Evolutionary conservation across 2,113 vertebrate species (phyloP), one percentile per base, ranked within the genome.

Genomic region (Gasterosteus nipponicus): DNA sequence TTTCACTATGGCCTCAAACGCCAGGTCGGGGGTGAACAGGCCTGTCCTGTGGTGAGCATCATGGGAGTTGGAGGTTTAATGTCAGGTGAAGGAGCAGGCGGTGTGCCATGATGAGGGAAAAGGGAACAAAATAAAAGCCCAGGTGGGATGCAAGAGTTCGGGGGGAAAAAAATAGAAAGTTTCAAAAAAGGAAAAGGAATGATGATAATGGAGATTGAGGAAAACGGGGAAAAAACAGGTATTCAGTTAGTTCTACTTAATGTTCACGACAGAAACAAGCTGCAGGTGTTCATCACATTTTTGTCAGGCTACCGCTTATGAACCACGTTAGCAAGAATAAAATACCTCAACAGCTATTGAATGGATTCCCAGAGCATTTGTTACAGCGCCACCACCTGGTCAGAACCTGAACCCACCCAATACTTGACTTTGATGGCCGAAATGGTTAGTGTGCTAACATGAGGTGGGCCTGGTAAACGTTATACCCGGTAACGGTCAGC

Each of bases 1-100:
- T 94, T 99, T 99, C 89, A 99, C 97, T 68, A 99, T 99, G 90
- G 97, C 97, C 91, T 99, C 98, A 91, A 99, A 99, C 1, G 98
- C 98, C 96, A 99, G 38, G 91, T 99, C 98, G 1, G 97, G 98
- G 31, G 97, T 99, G 93, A 99, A 99, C 77, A 99, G 95, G 91
- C 97, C 97, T 12, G 97, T 98, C 95, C 97, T 98, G 92, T 73
- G 79, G 82, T 77, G 91, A 75, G 83, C 77, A 86, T 86, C 86
- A 84, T 10, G 57, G 87, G 86, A 92, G 78, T 73, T 38, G 42
- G 68, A 82, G 66, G 60, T 84, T 87, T 81, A 78, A 87, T 80
- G 69, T 46, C 58, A 78, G 82, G 49, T 69, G 63, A 68, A 41
- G 69, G 26, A 82, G 65, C 18, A 78, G 75, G 76, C 42, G 65